Evolutionary conservation across 2,113 vertebrate species (phyloP), one percentile per base, ranked within the genome.

Genomic region (Amphilophus citrinellus): DNA sequence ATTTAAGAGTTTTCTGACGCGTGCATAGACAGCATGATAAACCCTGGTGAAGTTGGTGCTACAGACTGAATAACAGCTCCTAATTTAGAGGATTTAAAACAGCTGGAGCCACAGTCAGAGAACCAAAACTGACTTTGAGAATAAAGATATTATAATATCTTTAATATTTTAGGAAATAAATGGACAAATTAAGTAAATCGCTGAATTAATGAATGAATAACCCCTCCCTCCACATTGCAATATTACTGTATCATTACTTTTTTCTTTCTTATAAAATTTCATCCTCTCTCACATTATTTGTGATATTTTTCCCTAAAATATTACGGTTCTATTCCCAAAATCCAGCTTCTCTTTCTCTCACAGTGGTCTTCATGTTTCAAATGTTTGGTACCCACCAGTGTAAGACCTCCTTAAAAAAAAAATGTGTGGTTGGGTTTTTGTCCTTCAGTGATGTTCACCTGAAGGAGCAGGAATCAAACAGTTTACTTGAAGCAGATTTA

Each of bases 11-110:
- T 58, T 44, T 61, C 13, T 50, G 30, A 84, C 1, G 15, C 56
- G 77, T 83, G 81, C 77, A 77, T 61, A 83, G 59, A 32, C 22
- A n/a, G 42, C 15, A 2, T 7, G 71, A 32, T 30, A 30, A 9
- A 35, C 56, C 42, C 18, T 4, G 77, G 35, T 76, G 39, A 32
- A 27, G 58, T 20, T 53, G 0, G 22, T 71, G 5, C 18, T 3
- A 6, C 32, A 32, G 30, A 32, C 30, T 32, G 30, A 32, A 32
- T 32, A 4, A 32, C 30, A 7, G 35, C 35, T 37, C 35, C 35
- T 37, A 24, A 62, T 81, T 47, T 35, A 61, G 10, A 53, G 17
- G 42, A 47, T 17, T 80, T 76, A 53, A 39, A 30, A 75, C 24
- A n/a, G 57, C 76, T 10, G 47, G 47, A 37, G 79, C 79, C 75